These are phyloP conservation scores for Caenorhabditis imperialis DNA, from an alignment of 2,888 invertebrate genomes.

Conservation along the genomic window DNA sequence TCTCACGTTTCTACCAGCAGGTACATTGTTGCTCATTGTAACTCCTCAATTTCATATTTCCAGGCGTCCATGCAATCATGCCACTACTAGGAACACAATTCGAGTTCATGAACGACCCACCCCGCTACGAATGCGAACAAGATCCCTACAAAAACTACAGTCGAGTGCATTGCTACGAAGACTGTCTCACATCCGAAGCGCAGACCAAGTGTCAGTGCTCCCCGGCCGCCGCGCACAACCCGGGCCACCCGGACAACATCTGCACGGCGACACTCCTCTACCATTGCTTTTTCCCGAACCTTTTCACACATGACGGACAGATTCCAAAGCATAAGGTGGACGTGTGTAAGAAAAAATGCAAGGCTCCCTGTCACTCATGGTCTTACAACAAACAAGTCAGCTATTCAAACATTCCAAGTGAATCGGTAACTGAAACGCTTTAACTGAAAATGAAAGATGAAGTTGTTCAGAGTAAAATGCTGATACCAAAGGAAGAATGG, in stretches of 20 bases:
- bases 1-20: slow-evolving; percentile 68
- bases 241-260: slow-evolving; percentile 57
- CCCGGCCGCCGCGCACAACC: slow-evolving; percentile 64
- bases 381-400: slow-evolving; percentile 70
- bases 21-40: slow-evolving; percentile 23
- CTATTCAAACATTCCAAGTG: slow-evolving; percentile 71
- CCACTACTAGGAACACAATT: slow-evolving; percentile 73
- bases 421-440: slow-evolving; percentile 51
- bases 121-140: slow-evolving; percentile 66
- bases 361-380: slow-evolving; percentile 73
- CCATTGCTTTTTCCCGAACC: slow-evolving; percentile 60
- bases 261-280: slow-evolving; percentile 69
- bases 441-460: background rate
- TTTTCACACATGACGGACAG: slow-evolving; percentile 43
- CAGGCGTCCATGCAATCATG: slow-evolving; percentile 75
- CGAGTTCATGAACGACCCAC: slow-evolving; percentile 76
- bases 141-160: slow-evolving; percentile 66
- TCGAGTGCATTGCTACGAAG: slow-evolving; percentile 71
- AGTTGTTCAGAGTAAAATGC: slow-evolving; percentile 22
- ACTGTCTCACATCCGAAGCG: slow-evolving; percentile 65
- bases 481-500: slow-evolving; percentile 50
- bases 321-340: slow-evolving; percentile 42
- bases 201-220: slow-evolving; percentile 72
- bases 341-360: slow-evolving; percentile 67
- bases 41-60: background rate